Evolutionary conservation across 2,888 invertebrate species (phyloP), one percentile per base, ranked within the genome.

Genomic region (Sacculina carcini): DNA sequence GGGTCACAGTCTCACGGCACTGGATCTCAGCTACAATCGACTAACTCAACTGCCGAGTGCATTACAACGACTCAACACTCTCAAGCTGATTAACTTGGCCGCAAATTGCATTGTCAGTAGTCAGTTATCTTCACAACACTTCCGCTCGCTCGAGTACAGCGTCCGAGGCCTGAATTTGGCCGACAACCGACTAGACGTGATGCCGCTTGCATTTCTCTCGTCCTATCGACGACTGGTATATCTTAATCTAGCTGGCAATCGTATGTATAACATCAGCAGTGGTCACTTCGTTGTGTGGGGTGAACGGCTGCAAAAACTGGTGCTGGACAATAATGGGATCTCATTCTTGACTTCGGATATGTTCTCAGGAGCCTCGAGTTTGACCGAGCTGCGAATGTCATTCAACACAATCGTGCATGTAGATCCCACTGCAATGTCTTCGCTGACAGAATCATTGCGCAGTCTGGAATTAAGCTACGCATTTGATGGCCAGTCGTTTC

Each of bases 361-460:
- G 57, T 81, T 86, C 64, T 71, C 73, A 53, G 76, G 77, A 38
- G 72, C 80, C 50, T 75, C 75, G 56, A 75, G 79, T 58, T 72
- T 92, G 58, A 79, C 79, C 61, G 87, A 89, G 66, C 74, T 92
- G 57, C 84, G 83, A 67, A 69, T 92, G 57, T 87, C 87, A 63
- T 86, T 89, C 66, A 92, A 92, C 66, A 79, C 82, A 61, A 73
- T 92, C 56, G 76, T 77, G 59, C 77, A 79, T 61, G 74, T 90
- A 58, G 80, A 84, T 62, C 74, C 77, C 26, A 75, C 79, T 61
- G 78, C 84, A 19, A 84, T 89, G 63, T 71, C 73, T 53, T 80
- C 81, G 59, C 71, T 86, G 53, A 76, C 78, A 32, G 73, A 74
- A 50, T 76, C 76, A 23, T 67, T 89, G 50, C 80, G 82, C 64